These are phyloP conservation scores for Melanotaenia parkinsoni DNA, from an alignment of 2,797 vertebrate species.

Conservation along the genomic window DNA sequence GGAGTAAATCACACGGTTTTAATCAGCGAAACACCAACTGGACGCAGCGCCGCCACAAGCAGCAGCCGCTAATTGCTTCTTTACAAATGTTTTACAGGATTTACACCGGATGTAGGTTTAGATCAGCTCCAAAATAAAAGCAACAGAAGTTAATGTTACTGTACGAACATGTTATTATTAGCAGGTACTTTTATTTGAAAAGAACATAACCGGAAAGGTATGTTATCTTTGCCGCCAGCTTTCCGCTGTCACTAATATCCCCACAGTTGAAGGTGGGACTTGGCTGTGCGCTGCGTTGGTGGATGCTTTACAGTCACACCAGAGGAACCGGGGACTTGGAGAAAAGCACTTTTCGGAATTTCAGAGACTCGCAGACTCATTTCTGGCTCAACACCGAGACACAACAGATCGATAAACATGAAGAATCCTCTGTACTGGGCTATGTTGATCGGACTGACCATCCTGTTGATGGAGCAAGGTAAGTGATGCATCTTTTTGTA, in stretches of 20 bases:
- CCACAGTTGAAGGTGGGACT: slow-evolving; percentile 76
- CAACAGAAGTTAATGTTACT: rapidly evolving
- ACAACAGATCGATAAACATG: slow-evolving; percentile 63
- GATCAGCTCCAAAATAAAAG: slow-evolving; percentile 37
- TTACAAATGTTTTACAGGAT: background rate
- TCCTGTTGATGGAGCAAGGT: slow-evolving; percentile 86
- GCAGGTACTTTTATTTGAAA: background rate
- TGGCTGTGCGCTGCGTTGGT: slow-evolving; percentile 67
- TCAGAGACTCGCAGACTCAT: slow-evolving; percentile 49
- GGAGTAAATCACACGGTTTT: background rate
- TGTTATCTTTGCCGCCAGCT: rapidly evolving
- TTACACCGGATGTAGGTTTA: background rate
- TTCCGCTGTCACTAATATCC: slow-evolving; percentile 54
- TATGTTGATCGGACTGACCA: slow-evolving; percentile 78
- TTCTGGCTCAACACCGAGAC: slow-evolving; percentile 23
- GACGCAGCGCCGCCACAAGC: slow-evolving; percentile 14
- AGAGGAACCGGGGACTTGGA: slow-evolving; percentile 61
- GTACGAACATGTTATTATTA: rapidly evolving
- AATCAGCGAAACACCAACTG: slow-evolving; percentile 2
- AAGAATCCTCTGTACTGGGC: slow-evolving; percentile 82
- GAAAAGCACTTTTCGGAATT: slow-evolving; percentile 75
- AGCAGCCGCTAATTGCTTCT: background rate
- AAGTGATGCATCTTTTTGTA: slow-evolving; percentile 43
- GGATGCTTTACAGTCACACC: slow-evolving; percentile 67
- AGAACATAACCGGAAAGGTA: background rate